Percentiles rank a stretch among this genome's conserved stretches.
Evolutionary conservation across 2,888 invertebrate genomes (phyloP).

Genomic region (Agrochola circellaris): DNA sequence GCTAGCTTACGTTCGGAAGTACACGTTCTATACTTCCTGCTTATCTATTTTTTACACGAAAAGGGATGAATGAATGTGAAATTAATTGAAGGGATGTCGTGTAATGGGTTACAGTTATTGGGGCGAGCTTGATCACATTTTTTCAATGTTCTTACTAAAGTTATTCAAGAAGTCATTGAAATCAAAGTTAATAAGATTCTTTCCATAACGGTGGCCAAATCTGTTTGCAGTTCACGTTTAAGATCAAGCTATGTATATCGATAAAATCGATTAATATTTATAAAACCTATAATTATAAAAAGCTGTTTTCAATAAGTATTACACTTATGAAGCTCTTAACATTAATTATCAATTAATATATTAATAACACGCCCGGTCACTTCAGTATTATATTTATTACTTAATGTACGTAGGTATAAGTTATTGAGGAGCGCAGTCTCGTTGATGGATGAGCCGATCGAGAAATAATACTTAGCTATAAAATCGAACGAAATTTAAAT

Average conservation of each 20-base stretch:
- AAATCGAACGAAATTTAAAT: slow-evolving; percentile 72
- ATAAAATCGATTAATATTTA: slow-evolving; percentile 34
- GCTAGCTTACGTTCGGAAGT: slow-evolving; percentile 75
- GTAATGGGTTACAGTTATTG: slow-evolving; percentile 78
- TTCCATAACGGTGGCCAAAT: slow-evolving; percentile 22
- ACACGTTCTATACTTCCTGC: slow-evolving; percentile 79
- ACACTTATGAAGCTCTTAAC: slow-evolving; percentile 25
- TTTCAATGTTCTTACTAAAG: slow-evolving; percentile 40
- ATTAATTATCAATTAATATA: slow-evolving; percentile 29
- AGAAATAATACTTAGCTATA: slow-evolving; percentile 32
- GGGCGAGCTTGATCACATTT: slow-evolving; percentile 68
- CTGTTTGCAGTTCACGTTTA: slow-evolving; percentile 16
- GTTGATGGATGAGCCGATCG: slow-evolving; percentile 40
- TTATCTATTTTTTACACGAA: slow-evolving; percentile 79
- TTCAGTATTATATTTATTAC: slow-evolving; percentile 26
- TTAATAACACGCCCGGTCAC: slow-evolving; percentile 27
- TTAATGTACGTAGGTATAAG: neutral
- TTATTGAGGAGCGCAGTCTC: slow-evolving; percentile 30
- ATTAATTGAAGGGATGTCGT: slow-evolving; percentile 86
- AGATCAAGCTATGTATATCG: neutral
- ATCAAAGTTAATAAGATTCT: slow-evolving; percentile 34
- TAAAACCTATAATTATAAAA: slow-evolving; percentile 23
- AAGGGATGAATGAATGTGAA: slow-evolving; percentile 85
- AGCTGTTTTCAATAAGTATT: slow-evolving; percentile 10
- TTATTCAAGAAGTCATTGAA: slow-evolving; percentile 4